Evolutionary conservation across 1,140 invertebrate species (phyloP).

Genomic region (Samia ricini): DNA sequence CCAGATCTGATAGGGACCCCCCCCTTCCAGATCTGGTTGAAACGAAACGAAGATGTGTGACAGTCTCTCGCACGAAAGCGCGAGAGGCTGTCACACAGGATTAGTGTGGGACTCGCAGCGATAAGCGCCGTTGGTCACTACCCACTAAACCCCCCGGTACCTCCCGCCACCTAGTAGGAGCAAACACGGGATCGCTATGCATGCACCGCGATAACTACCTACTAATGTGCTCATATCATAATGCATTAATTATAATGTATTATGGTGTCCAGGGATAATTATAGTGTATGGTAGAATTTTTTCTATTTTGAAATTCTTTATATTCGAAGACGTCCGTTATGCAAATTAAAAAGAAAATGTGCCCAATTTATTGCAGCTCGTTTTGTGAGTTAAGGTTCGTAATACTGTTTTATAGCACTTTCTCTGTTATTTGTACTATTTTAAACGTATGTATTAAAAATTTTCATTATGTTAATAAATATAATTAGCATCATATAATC

Average conservation of each 20-base stretch:
- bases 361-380: neutral
- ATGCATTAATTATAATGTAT: neutral
- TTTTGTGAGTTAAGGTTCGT: conserved; percentile 3
- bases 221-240: neutral
- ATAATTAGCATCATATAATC: neutral
- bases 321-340: neutral
- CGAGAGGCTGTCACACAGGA: too few species aligned
- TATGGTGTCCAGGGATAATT: neutral
- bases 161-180: too few species aligned
- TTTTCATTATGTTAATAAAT: conserved; percentile 3
- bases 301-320: neutral
- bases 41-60: too few species aligned
- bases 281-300: neutral
- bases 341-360: conserved; percentile 2
- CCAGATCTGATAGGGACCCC: too few species aligned
- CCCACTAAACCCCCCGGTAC: too few species aligned
- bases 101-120: too few species aligned
- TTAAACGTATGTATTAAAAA: conserved; percentile 2
- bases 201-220: neutral
- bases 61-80: too few species aligned
- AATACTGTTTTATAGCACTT: conserved; percentile 7
- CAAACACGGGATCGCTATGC: too few species aligned
- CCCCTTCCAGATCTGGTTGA: too few species aligned
- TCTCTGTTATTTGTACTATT: conserved; percentile 1
- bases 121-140: too few species aligned